These are phyloP conservation scores for Perodicticus potto DNA, from an alignment of 2,797 vertebrate genomes.

Conservation along the genomic window DNA sequence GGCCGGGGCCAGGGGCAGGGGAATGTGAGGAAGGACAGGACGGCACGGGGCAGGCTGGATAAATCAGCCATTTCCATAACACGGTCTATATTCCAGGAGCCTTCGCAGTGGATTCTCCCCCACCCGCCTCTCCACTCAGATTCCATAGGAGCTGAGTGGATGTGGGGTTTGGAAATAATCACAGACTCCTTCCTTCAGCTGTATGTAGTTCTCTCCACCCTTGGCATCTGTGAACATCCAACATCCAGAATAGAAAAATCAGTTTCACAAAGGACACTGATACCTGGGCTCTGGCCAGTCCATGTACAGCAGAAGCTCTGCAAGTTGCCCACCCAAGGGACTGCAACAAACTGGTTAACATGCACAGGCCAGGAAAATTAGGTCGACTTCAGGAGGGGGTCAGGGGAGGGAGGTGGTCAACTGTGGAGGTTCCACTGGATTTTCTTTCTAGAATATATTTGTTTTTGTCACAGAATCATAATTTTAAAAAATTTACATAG, in stretches of 20 bases:
- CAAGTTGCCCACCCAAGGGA: too few species aligned
- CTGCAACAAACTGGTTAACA: too few species aligned
- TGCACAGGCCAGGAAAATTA: too few species aligned
- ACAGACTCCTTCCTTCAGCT: fast-evolving
- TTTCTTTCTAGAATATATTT: not conserved
- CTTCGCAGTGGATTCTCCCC: fast-evolving
- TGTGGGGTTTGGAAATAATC: not conserved
- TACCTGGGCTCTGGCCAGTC: not conserved
- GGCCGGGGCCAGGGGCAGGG: conserved; percentile 14
- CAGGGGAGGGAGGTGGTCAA: too few species aligned
- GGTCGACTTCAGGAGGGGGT: too few species aligned
- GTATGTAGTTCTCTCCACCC: not conserved
- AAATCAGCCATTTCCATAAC: conserved; percentile 61
- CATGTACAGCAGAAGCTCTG: too few species aligned
- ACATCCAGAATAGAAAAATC: fast-evolving
- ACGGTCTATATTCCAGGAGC: conserved; percentile 48
- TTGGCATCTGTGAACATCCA: not conserved
- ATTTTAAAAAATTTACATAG: not conserved
- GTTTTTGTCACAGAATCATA: not conserved
- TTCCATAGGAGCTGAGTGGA: not conserved
- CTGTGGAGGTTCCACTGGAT: too few species aligned
- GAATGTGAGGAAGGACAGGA: not conserved
- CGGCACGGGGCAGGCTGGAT: not conserved
- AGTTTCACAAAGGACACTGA: not conserved
- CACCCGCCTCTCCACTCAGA: not conserved